Conservation (phyloP, 2,113 vertebrate genomes). For the Paradoxurus hermaphroditus region DNA sequence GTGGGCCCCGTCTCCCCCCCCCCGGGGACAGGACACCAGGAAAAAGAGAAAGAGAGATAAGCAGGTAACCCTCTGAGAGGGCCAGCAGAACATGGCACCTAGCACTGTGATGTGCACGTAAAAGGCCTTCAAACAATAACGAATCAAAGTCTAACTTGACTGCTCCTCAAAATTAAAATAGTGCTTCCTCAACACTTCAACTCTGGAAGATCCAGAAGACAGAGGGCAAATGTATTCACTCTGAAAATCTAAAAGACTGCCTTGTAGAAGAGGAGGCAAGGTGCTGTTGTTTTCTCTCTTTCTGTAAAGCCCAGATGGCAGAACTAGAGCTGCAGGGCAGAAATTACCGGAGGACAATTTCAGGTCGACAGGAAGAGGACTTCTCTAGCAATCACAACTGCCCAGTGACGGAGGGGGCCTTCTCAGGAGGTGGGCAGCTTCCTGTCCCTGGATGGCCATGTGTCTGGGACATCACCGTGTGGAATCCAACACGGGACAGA, state of each 20-base stretch:
- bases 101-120: background rate
- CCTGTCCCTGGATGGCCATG: background rate
- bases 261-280: background rate
- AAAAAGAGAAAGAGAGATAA: background rate
- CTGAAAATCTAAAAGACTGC: conserved; percentile 16
- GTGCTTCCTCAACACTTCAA: background rate
- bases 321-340: background rate
- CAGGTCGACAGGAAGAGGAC: background rate
- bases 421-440: background rate
- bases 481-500: background rate
- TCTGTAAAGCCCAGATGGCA: background rate
- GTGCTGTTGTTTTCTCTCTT: background rate
- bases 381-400: background rate
- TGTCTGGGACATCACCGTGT: background rate
- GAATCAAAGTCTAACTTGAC: background rate
- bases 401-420: background rate
- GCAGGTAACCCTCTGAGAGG: background rate
- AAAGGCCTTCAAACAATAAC: background rate
- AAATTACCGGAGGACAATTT: background rate
- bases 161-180: conserved; percentile 6
- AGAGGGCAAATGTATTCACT: background rate
- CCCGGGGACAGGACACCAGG: background rate
- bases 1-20: background rate
- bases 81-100: background rate
- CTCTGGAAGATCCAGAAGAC: background rate